These are phyloP conservation scores for Corbicula japonica DNA, from an alignment of 2,888 invertebrate species.

Conservation along the genomic window DNA sequence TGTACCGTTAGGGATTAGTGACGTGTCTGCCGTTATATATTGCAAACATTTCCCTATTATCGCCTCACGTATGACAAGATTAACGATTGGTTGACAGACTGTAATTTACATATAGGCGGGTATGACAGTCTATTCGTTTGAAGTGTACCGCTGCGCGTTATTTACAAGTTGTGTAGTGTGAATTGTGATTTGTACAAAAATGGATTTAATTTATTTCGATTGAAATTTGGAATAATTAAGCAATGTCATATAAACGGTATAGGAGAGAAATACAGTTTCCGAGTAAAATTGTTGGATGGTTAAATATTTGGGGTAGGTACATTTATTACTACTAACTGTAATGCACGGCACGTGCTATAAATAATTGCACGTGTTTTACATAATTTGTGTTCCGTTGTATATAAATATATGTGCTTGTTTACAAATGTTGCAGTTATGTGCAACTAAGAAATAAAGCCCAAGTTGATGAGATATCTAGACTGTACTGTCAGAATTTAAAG, in stretches of 20 bases:
- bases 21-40: too few species aligned
- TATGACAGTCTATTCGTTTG: not conserved
- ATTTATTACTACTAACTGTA: not conserved
- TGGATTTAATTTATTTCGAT: constrained; percentile 1
- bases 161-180: constrained; percentile 10
- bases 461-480: not conserved
- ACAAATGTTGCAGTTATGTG: constrained; percentile 3
- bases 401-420: constrained; percentile 1
- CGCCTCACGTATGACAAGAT: constrained; percentile 1
- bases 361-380: not conserved
- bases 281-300: constrained; percentile 71
- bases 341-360: not conserved
- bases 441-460: not conserved
- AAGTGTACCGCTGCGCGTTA: constrained; percentile 7
- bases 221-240: not conserved
- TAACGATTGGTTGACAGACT: constrained; percentile 19
- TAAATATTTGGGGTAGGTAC: constrained; percentile 74
- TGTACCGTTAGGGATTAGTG: too few species aligned
- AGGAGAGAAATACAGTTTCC: constrained; percentile 49
- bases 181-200: not conserved
- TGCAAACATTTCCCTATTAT: not conserved
- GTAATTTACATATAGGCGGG: constrained; percentile 16
- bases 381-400: not conserved
- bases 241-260: constrained; percentile 38
- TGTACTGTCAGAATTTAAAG: not conserved